Percentiles rank a stretch among this genome's conserved stretches.
Conservation (phyloP, 2,113 vertebrate genomes). For the Hypocryptadius cinnamomeus region DNA sequence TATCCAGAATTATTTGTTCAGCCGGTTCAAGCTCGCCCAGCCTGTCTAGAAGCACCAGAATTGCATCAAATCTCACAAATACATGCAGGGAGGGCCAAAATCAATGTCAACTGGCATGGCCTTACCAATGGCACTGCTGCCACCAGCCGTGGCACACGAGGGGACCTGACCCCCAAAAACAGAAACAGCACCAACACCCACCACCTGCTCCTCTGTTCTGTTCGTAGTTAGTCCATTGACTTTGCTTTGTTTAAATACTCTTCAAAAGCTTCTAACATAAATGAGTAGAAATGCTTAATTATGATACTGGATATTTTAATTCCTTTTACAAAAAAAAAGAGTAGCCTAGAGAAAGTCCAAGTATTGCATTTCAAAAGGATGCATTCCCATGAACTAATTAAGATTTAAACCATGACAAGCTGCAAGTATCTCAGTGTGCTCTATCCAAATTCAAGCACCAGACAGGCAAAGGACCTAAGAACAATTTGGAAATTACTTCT, state of each 20-base stretch:
- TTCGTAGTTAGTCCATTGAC: not conserved
- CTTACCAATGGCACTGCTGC: fast-evolving
- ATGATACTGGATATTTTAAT: constrained; percentile 38
- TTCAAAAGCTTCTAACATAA: constrained; percentile 19
- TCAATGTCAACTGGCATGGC: fast-evolving
- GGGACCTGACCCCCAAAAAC: not conserved
- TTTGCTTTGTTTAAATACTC: constrained; percentile 1
- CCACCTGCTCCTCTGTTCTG: not conserved
- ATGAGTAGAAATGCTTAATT: constrained; percentile 31
- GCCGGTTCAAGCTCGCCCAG: not conserved
- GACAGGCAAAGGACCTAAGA: constrained; percentile 1
- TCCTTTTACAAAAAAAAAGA: constrained; percentile 33
- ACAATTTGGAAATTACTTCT: constrained; percentile 54
- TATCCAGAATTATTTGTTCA: not conserved
- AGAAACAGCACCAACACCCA: not conserved
- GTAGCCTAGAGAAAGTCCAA: constrained; percentile 56
- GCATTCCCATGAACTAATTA: constrained; percentile 57
- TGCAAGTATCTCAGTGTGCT: not conserved
- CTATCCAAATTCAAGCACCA: constrained; percentile 7
- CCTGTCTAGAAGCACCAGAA: not conserved
- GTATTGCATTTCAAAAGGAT: constrained; percentile 57
- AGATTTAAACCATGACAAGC: constrained; percentile 64
- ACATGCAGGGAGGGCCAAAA: fast-evolving
- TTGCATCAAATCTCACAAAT: not conserved
- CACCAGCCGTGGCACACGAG: fast-evolving